phyloP scores from a whole-genome alignment of 2,797 vertebrate species.

The Rhabdophis nuchalis region DNA sequence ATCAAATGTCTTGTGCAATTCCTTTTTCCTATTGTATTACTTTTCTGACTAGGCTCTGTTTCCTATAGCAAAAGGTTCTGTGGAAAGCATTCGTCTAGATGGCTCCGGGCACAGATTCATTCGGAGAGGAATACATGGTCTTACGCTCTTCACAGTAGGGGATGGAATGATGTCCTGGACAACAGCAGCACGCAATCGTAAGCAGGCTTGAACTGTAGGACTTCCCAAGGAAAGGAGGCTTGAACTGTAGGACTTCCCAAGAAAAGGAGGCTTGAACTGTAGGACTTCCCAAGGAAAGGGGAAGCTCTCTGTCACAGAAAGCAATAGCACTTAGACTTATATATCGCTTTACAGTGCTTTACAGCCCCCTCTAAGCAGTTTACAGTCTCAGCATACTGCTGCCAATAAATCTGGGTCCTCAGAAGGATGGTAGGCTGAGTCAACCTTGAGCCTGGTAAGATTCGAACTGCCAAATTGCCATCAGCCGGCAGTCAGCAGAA shows the following conservation, averaged over 20 bases:
- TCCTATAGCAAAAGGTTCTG: constrained; percentile 61
- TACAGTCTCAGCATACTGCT: too few relatives aligned
- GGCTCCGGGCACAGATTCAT: constrained; percentile 76
- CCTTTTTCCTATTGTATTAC: background rate
- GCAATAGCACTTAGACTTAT: too few relatives aligned
- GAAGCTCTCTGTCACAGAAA: background rate
- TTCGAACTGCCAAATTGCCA: too few relatives aligned
- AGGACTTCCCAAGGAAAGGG: background rate
- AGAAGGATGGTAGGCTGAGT: too few relatives aligned
- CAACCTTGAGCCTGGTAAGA: too few relatives aligned
- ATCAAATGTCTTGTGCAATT: background rate
- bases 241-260: background rate
- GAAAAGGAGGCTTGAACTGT: background rate
- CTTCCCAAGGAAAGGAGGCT: background rate
- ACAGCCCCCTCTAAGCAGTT: too few relatives aligned
- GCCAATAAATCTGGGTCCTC: too few relatives aligned
- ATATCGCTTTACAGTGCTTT: too few relatives aligned
- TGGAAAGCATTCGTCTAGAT: constrained; percentile 65
- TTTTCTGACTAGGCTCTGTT: background rate
- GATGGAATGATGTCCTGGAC: constrained; percentile 83
- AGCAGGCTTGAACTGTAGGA: background rate
- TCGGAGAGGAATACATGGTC: constrained; percentile 68
- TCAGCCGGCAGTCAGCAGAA: too few relatives aligned
- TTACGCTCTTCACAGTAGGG: constrained; percentile 72
- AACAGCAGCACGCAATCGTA: constrained; percentile 70